Conservation (phyloP, 1,140 invertebrate genomes). For the Protaetia brevitarsis region DNA sequence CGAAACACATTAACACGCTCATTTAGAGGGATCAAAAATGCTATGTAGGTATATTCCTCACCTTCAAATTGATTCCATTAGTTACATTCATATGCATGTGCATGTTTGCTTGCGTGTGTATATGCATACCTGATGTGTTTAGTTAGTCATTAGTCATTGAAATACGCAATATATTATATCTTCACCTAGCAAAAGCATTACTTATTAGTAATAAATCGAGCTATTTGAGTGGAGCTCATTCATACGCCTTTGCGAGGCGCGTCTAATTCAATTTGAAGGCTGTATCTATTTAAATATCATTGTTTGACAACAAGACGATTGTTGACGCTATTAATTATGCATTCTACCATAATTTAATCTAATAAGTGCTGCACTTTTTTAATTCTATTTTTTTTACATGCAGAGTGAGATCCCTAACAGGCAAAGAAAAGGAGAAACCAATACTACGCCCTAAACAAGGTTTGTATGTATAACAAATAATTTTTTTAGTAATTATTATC, state of each 20-base stretch:
- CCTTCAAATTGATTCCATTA: background rate
- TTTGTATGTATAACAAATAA: background rate
- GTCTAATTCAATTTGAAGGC: conserved; percentile 15
- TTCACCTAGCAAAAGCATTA: background rate
- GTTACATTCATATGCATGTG: background rate
- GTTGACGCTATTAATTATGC: background rate
- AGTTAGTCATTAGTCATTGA: no score
- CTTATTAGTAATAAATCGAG: background rate
- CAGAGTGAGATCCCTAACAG: background rate
- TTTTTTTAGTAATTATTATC: background rate
- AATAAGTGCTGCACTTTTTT: background rate
- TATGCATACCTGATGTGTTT: no score
- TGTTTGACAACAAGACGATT: conserved; percentile 11
- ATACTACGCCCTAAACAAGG: background rate
- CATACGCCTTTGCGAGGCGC: background rate
- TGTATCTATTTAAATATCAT: conserved; percentile 18
- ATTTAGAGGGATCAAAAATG: conserved; percentile 22
- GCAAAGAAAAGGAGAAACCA: background rate
- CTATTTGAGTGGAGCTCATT: background rate
- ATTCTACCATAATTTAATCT: conserved; percentile 7
- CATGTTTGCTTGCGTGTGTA: background rate
- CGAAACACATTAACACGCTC: conserved; percentile 19
- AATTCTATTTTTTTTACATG: background rate
- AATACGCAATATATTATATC: background rate
- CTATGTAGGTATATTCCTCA: conserved; percentile 19